Evolutionary conservation across 2,888 invertebrate species (phyloP).

Genomic region (Lathronympha strigana): DNA sequence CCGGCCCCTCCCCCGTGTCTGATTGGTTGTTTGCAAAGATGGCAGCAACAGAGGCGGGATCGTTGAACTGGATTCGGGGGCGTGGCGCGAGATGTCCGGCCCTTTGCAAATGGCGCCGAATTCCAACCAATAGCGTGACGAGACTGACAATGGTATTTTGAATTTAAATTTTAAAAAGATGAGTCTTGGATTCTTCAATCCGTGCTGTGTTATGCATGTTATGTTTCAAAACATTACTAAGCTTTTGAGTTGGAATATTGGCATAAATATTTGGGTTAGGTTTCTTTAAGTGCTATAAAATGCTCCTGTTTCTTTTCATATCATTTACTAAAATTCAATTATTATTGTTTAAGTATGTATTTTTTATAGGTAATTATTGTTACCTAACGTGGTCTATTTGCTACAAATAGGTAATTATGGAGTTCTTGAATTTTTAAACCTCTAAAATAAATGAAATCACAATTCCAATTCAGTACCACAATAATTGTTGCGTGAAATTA

Average conservation of each 20-base stretch:
- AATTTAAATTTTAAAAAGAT: constrained; percentile 52
- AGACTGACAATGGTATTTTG: constrained; percentile 54
- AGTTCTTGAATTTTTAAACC: no score
- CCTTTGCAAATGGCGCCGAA: constrained; percentile 82
- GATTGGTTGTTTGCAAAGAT: constrained; percentile 67
- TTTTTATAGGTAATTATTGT: no score
- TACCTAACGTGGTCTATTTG: no score
- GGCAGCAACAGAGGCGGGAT: constrained; percentile 66
- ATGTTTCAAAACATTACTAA: background rate
- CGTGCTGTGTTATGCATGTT: constrained; percentile 3
- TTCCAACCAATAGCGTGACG: constrained; percentile 69
- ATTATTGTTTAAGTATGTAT: no score
- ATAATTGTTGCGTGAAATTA: no score
- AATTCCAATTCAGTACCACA: no score
- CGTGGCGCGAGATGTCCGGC: constrained; percentile 66
- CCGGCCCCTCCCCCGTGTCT: constrained; percentile 58
- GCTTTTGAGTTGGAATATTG: background rate
- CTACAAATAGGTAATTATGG: no score
- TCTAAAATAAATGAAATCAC: no score
- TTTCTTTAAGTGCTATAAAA: no score
- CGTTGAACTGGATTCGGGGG: constrained; percentile 63
- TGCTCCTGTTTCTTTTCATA: no score
- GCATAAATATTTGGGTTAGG: no score
- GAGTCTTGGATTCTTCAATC: constrained; percentile 12
- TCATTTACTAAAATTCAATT: no score